A percentile compares a stretch with the other conserved stretches of the same genome.
phyloP scores from a whole-genome alignment of 2,888 invertebrate species.

The Pemphredon lugubris region DNA sequence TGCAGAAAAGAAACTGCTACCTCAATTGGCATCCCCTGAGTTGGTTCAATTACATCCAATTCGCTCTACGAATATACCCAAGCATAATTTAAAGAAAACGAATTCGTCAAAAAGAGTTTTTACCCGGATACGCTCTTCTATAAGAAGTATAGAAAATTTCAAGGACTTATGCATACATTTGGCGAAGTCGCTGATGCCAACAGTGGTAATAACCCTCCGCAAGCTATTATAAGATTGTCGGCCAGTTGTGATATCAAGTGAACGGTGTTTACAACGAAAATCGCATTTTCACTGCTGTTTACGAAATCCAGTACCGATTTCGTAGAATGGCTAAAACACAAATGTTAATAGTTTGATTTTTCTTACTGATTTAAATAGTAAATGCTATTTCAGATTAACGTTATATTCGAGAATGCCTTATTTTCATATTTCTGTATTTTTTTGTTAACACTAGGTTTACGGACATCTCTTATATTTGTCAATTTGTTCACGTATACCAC shows the following conservation, averaged over 20 bases:
- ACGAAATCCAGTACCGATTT: conserved; percentile 99
- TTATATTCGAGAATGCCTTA: not conserved
- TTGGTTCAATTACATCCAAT: conserved; percentile 98
- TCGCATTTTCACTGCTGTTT: conserved; percentile 98
- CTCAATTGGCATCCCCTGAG: conserved; percentile 99
- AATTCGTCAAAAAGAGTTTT: conserved; percentile 32
- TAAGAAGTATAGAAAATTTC: conserved; percentile 8
- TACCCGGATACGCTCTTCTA: conserved; percentile 46
- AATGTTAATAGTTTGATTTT: too few species aligned
- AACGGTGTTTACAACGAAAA: conserved; percentile 99
- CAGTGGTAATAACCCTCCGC: conserved; percentile 97
- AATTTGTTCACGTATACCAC: too few species aligned
- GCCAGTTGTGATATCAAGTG: conserved; percentile 99
- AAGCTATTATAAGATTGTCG: conserved; percentile 99
- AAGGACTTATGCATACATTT: conserved; percentile 87
- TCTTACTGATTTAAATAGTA: too few species aligned
- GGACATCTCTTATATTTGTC: too few species aligned
- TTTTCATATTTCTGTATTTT: conserved; percentile 9
- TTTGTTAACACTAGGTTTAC: too few species aligned
- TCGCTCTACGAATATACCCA: conserved; percentile 90
- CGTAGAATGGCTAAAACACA: conserved; percentile 91
- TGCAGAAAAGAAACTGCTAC: conserved; percentile 99
- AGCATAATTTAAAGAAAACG: conserved; percentile 52
- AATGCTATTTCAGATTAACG: too few species aligned
- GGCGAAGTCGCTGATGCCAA: conserved; percentile 99